Conservation (phyloP, 2,888 invertebrate species). For the Parnassius mnemosyne region DNA sequence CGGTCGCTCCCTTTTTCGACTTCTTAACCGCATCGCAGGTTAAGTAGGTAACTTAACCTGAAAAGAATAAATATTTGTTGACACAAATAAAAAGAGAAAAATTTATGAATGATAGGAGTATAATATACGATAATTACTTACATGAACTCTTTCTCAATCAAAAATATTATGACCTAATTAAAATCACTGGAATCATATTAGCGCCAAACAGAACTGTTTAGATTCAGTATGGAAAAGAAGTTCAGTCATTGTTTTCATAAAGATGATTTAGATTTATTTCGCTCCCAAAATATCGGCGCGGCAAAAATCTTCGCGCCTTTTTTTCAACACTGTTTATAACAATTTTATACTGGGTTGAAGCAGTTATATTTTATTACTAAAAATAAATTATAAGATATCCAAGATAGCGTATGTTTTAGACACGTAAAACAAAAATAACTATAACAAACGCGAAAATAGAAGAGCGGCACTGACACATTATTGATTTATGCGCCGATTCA, state of each 20-base stretch:
- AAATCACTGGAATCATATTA: conserved; percentile 22
- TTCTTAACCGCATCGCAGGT: conserved; percentile 84
- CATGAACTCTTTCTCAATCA: conserved; percentile 62
- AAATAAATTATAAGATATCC: too few relatives aligned
- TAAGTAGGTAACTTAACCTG: conserved; percentile 56
- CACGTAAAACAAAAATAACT: conserved; percentile 40
- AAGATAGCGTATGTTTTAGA: conserved; percentile 14
- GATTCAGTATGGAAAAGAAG: conserved; percentile 23
- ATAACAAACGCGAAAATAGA: conserved; percentile 59
- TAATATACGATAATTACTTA: conserved; percentile 57
- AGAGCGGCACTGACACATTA: conserved; percentile 71
- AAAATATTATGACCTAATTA: conserved; percentile 38
- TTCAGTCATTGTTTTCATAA: conserved; percentile 46
- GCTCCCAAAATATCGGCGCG: conserved; percentile 43
- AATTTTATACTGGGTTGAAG: conserved; percentile 30
- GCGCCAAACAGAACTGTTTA: conserved; percentile 23
- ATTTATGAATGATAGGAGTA: not conserved
- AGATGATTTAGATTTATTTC: conserved; percentile 45
- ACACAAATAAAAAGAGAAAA: conserved; percentile 3
- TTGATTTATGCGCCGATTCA: conserved; percentile 65
- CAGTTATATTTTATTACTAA: not conserved
- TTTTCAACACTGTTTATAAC: conserved; percentile 51
- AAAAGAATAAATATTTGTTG: conserved; percentile 28
- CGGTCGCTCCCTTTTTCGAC: conserved; percentile 82
- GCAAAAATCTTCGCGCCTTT: conserved; percentile 70